Conservation (phyloP, 2,888 invertebrate species). For the Caenorhabditis doughertyi region DNA sequence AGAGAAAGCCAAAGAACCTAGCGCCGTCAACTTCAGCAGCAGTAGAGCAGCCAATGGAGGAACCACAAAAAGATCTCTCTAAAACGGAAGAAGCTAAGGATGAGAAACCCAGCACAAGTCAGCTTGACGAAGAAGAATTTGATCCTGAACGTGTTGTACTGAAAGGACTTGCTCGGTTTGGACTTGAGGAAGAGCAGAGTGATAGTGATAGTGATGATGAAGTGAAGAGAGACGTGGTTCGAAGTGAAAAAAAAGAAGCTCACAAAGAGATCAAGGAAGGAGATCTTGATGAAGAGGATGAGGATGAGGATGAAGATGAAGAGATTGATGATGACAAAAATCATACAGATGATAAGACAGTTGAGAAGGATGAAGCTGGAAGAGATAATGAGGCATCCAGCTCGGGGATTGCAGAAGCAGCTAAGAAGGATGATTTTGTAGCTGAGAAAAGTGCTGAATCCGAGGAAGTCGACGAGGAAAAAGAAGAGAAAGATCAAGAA, state of each 20-base stretch:
- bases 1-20: conserved; percentile 22
- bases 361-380: background rate
- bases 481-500: background rate
- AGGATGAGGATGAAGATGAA: background rate
- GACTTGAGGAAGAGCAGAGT: conserved; percentile 2
- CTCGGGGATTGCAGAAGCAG: background rate
- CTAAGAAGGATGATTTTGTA: too few species aligned
- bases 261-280: background rate
- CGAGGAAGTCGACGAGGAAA: background rate
- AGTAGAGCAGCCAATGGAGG: background rate
- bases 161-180: background rate
- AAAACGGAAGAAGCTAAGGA: background rate
- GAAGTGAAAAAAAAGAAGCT: too few species aligned
- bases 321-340: background rate
- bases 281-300: background rate
- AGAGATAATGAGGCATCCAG: background rate
- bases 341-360: background rate
- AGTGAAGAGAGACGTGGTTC: too few species aligned
- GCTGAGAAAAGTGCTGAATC: background rate
- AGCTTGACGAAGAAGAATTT: background rate
- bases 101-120: background rate
- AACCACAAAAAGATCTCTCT: background rate
- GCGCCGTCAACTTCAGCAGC: background rate
- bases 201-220: background rate
- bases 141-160: background rate